Percentiles rank a stretch among this genome's conserved stretches.
Evolutionary conservation across 64 coral and sea anemone species (phyloP).

Genomic region (Montipora efflorescens): DNA sequence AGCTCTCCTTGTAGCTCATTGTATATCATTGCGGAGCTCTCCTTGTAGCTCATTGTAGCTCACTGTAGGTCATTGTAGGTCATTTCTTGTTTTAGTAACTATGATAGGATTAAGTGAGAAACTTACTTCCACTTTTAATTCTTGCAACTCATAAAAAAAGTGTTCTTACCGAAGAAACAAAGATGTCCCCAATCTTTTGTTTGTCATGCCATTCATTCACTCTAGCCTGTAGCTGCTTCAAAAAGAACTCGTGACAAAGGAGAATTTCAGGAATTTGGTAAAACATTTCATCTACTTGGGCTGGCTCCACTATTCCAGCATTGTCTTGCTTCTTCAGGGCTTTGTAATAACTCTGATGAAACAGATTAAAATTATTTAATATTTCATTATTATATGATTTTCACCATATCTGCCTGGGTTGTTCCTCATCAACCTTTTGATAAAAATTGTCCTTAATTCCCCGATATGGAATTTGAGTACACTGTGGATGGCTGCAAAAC

Average conservation of each 20-base stretch:
- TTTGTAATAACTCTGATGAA: conserved; percentile 75
- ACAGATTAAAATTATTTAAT: background rate
- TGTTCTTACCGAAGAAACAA: conserved; percentile 92
- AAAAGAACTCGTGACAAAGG: conserved; percentile 89
- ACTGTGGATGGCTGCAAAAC: background rate
- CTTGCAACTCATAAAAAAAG: background rate
- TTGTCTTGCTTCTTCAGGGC: conserved; percentile 88
- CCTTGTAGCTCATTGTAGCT: too few species aligned
- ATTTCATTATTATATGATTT: too few species aligned
- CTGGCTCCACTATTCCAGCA: conserved; percentile 86
- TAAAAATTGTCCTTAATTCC: background rate
- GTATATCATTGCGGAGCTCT: too few species aligned
- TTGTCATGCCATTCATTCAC: conserved; percentile 96
- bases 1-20: too few species aligned
- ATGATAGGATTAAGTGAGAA: too few species aligned
- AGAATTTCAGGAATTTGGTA: conserved; percentile 99
- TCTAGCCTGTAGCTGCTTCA: conserved; percentile 81
- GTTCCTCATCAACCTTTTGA: too few species aligned
- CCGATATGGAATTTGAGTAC: background rate
- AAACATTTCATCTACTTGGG: conserved; percentile 98
- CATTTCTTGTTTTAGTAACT: too few species aligned
- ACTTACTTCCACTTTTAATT: background rate
- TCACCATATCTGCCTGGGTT: too few species aligned
- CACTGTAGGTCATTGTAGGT: too few species aligned
- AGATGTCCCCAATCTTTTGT: conserved; percentile 98